These are phyloP conservation scores for Cettia cetti DNA, from an alignment of 2,113 vertebrate species.

Conservation along the genomic window DNA sequence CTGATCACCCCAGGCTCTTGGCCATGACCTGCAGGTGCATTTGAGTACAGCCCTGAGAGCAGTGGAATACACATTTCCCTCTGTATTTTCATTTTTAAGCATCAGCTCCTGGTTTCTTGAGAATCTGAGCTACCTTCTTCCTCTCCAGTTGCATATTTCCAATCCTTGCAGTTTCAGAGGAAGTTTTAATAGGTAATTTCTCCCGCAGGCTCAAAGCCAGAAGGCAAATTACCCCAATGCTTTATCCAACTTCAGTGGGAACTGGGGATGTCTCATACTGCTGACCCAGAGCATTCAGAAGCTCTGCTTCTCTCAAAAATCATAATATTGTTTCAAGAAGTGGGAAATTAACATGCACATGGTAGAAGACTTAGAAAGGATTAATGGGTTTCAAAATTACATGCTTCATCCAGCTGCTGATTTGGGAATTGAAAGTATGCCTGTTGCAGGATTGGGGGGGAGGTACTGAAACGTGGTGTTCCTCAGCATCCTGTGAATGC, in stretches of 20 bases:
- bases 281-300: not conserved
- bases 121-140: not conserved
- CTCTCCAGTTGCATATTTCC: not conserved
- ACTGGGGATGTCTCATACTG: not conserved
- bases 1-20: not conserved
- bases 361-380: conserved; percentile 9
- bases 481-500: not conserved
- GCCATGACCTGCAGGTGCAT: not conserved
- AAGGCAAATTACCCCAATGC: conserved; percentile 13
- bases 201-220: conserved; percentile 20
- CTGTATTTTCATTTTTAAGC: not conserved
- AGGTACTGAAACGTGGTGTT: not conserved
- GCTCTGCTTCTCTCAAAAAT: not conserved
- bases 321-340: not conserved
- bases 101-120: not conserved
- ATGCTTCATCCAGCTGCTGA: conserved; percentile 19
- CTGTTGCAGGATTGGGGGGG: not conserved
- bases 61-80: not conserved
- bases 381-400: conserved; percentile 14
- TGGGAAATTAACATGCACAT: not conserved
- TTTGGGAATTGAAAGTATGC: not conserved
- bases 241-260: not conserved
- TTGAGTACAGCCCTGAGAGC: not conserved
- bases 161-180: not conserved
- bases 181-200: conserved; percentile 16